Evolutionary conservation across 2,113 vertebrate genomes (phyloP).

Genomic region (Solenodon paradoxus): DNA sequence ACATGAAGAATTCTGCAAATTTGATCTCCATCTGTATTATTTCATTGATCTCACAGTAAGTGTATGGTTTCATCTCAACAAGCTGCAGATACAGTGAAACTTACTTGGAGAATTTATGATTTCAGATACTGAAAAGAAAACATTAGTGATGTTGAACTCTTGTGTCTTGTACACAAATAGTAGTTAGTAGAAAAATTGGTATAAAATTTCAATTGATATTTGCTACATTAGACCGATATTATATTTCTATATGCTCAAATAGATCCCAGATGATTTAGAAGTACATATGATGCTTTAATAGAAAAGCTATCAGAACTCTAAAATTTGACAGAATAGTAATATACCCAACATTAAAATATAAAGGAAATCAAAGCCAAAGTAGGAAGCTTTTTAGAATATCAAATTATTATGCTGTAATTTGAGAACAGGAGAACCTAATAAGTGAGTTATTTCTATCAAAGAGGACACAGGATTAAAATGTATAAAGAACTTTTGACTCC

Average conservation of each 20-base stretch:
- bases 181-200: not conserved
- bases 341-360: not conserved
- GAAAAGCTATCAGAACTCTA: not conserved
- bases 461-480: not conserved
- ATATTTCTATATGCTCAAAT: not conserved
- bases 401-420: not conserved
- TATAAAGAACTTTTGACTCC: not conserved
- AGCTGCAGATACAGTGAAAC: not conserved
- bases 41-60: not conserved
- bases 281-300: not conserved
- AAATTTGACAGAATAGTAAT: slow-evolving; percentile 11
- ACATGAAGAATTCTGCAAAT: slow-evolving; percentile 60
- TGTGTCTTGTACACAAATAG: not conserved
- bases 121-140: not conserved
- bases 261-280: not conserved
- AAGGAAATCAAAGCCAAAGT: slow-evolving; percentile 27
- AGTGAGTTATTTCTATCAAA: not conserved
- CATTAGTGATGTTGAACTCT: not conserved
- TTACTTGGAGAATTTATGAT: not conserved
- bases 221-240: not conserved
- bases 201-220: not conserved
- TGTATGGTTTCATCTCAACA: not conserved
- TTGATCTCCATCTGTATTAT: slow-evolving; percentile 44
- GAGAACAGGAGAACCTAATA: not conserved
- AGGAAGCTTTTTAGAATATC: not conserved